These are phyloP conservation scores for Epicauta chinensis DNA, from an alignment of 1,140 invertebrate species.

Conservation along the genomic window DNA sequence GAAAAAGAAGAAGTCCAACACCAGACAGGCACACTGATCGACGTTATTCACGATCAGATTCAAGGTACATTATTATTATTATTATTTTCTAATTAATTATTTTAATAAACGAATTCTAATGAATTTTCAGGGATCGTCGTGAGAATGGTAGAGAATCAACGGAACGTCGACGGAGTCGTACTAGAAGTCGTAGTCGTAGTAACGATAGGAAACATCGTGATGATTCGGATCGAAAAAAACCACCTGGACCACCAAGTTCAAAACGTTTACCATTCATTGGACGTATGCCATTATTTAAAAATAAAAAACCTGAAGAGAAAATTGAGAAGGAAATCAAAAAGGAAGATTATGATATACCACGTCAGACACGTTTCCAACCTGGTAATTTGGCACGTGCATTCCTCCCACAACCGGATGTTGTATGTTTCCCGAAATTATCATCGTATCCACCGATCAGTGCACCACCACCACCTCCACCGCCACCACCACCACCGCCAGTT, in stretches of 20 bases:
- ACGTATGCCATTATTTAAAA: conserved; percentile 61
- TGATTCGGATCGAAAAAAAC: conserved; percentile 21
- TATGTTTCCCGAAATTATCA: conserved; percentile 51
- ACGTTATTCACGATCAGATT: background rate
- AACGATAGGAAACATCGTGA: conserved; percentile 2
- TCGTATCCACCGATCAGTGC: conserved; percentile 44
- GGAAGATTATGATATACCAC: conserved; percentile 38
- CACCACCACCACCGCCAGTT: conserved; percentile 22
- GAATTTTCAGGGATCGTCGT: conserved; percentile 3
- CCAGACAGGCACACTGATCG: conserved; percentile 6
- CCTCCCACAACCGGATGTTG: conserved; percentile 46
- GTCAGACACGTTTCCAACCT: conserved; percentile 37
- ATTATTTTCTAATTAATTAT: background rate
- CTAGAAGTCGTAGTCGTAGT: conserved; percentile 14
- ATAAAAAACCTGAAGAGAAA: conserved; percentile 45
- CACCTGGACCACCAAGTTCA: conserved; percentile 29
- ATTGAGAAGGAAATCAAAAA: conserved; percentile 36
- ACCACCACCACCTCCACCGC: conserved; percentile 32
- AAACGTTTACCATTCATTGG: conserved; percentile 66
- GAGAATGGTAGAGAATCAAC: conserved; percentile 7
- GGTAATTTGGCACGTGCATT: conserved; percentile 39
- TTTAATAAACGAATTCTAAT: background rate
- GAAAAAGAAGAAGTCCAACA: conserved; percentile 17
- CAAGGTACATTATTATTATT: conserved; percentile 4
- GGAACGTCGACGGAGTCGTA: conserved; percentile 21